Evolutionary conservation across 2,797 vertebrate species (phyloP), one percentile per base, ranked within the genome.

Genomic region (Schizopygopsis malacanthus): DNA sequence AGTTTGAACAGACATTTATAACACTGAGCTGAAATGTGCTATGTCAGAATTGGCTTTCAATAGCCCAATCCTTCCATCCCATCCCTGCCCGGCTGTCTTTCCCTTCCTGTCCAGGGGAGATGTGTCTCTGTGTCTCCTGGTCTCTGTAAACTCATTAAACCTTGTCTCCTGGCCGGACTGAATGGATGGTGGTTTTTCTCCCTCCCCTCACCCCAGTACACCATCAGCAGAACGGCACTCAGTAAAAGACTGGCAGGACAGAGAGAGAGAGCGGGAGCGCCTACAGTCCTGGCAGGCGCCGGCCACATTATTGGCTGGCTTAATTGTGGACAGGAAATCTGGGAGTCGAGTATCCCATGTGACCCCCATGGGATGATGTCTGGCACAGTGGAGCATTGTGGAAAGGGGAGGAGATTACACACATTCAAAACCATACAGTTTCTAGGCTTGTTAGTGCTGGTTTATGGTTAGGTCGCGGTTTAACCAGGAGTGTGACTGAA

Each of bases 281-380:
- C 69, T 67, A 43, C 25, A n/a, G 67, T 77, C 52, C 82, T 81
- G 65, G 65, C 79, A 80, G 90, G 90, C 88, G 86, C 88, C 89
- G 82, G 79, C 65, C 88, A 90, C 56, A 76, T 89, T 83, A 88
- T 86, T 90, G 75, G 79, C 86, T 65, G 16, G 78, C 79, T 90
- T 89, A 84, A 85, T 89, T 84, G 85, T 87, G 77, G 86, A 90
- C 87, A 86, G 92, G 87, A 91, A 91, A 85, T 89, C 77, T 88
- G 88, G 87, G 89, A 84, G 86, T 81, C 88, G 11, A 75, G 78
- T 85, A 45, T 86, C 73, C 88, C 86, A 28, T 50, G 41, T 65
- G n/a, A 82, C 86, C 25, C 69, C 25, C 9, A 63, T 73, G 87
- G 33, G 39, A 85, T 79, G 69, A 72, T 84, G 84, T 85, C 81